phyloP scores from a whole-genome alignment of 2,888 invertebrate genomes.

The Anoncus sp. region DNA sequence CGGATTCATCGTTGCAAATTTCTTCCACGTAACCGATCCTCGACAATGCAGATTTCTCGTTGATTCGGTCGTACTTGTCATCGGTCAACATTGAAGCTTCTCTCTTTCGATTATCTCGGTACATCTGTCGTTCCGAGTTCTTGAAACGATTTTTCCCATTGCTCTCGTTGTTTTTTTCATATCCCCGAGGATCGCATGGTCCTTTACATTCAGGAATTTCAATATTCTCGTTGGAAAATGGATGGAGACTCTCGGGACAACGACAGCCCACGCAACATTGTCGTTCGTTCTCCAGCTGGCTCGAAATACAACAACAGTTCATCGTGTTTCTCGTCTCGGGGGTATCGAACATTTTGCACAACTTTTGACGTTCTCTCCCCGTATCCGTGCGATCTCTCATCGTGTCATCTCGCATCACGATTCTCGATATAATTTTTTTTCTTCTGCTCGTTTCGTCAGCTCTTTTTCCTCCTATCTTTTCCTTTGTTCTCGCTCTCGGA shows the following conservation, averaged over 20 bases:
- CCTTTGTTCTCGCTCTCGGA: not conserved
- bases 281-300: constrained; percentile 43
- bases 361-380: constrained; percentile 39
- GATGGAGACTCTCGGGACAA: constrained; percentile 58
- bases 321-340: constrained; percentile 47
- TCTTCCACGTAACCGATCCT: constrained; percentile 51
- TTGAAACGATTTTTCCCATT: not conserved
- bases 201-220: constrained; percentile 29
- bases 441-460: not conserved
- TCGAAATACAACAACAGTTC: constrained; percentile 50
- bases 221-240: not conserved
- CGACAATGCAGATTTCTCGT: constrained; percentile 15
- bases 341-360: constrained; percentile 53
- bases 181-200: constrained; percentile 2
- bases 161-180: not conserved
- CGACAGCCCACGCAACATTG: constrained; percentile 50
- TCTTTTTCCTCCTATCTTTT: not conserved
- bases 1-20: constrained; percentile 28
- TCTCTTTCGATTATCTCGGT: not conserved
- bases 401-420: not conserved
- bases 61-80: not conserved
- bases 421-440: constrained; percentile 4
- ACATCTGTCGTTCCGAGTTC: not conserved
- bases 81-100: constrained; percentile 10
- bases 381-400: constrained; percentile 16